Conservation (phyloP, 2,113 vertebrate species). For the Gymnobelideus leadbeateri region DNA sequence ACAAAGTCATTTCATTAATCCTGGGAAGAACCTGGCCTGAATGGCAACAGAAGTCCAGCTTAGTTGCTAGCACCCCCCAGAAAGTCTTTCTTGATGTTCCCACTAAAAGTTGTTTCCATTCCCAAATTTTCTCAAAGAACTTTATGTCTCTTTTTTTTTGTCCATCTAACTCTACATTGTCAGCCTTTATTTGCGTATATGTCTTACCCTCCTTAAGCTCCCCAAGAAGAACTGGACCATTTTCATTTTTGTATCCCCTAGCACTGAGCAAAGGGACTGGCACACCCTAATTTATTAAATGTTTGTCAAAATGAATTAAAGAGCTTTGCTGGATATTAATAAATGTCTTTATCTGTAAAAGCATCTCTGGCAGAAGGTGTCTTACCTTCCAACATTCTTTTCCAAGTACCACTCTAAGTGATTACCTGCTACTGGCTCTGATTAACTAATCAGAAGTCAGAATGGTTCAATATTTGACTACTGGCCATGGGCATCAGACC, state of each 20-base stretch:
- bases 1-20: neutral
- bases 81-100: neutral
- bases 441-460: neutral
- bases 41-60: neutral
- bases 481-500: neutral
- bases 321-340: neutral
- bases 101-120: neutral
- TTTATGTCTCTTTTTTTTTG: neutral
- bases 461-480: neutral
- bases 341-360: slow-evolving; percentile 17
- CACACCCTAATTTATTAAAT: neutral
- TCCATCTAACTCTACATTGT: neutral
- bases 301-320: neutral
- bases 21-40: neutral
- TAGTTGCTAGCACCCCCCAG: neutral
- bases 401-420: neutral
- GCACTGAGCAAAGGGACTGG: neutral
- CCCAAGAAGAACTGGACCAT: neutral
- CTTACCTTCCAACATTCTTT: neutral
- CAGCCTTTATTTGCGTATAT: neutral
- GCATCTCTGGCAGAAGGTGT: neutral
- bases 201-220: neutral
- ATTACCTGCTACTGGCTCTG: neutral
- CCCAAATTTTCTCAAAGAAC: neutral
- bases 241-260: neutral